Evolutionary conservation across 2,888 invertebrate genomes (phyloP), one percentile per base, ranked within the genome.

Genomic region (Leucoma salicis): DNA sequence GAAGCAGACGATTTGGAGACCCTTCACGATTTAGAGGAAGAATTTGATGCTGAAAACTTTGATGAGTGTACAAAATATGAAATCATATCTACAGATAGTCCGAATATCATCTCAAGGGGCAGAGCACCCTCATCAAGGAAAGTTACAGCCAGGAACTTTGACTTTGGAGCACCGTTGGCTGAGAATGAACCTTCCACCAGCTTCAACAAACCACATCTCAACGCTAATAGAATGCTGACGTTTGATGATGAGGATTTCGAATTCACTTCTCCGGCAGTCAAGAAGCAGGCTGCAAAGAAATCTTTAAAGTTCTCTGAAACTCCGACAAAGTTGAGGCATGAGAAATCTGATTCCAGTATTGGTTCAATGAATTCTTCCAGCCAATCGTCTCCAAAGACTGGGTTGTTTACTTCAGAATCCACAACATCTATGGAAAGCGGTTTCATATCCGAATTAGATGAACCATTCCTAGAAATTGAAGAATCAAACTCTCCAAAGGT

Each of bases 51-150:
- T 0, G 82, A 84, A 5, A 82, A 81, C 44, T 86, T 86, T 21
- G 86, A 87, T 4, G 71, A 79, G 1, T 86, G 90, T 60, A 79
- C 81, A 0, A 90, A 90, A 48, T 90, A 90, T 31, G 90, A 90
- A 51, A 90, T 90, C 0, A 88, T 90, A 8, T 89, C 89, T 0
- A 90, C 90, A 0, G 90, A 90, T 33, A 89, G 89, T 32, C 90
- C 90, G 0, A 71, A 90, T 24, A 88, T 90, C 0, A 88, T 89
- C 10, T 88, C 88, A 0, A 63, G 78, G 28, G 88, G 89, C 0
- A 48, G 88, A 0, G 35, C 64, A 0, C 63, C 78, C 0, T 64
- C 74, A 0, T 66, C 78, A 0, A 71, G 84, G 12, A 88, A 87
- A 44, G 70, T 89, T 0, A 77, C 57, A 0, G 66, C 82, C 0